These are phyloP conservation scores for Falco peregrinus DNA, from an alignment of 2,797 vertebrate genomes.

Conservation along the genomic window DNA sequence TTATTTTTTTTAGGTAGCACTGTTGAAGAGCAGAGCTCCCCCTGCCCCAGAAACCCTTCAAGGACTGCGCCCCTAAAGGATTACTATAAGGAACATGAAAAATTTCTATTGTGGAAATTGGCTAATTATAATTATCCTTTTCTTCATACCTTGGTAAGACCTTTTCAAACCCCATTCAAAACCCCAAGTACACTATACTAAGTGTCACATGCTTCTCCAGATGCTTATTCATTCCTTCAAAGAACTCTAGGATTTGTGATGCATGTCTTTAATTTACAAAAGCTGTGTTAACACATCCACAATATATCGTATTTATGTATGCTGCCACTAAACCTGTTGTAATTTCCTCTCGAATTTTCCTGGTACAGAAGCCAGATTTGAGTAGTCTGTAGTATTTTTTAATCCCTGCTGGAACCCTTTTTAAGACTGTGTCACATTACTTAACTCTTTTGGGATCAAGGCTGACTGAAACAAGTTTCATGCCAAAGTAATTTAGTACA, in stretches of 20 bases:
- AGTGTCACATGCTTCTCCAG: not conserved
- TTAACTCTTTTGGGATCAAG: not conserved
- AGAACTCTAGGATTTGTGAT: not conserved
- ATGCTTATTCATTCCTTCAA: not conserved
- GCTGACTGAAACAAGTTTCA: not conserved
- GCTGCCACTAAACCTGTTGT: not conserved
- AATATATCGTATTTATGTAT: not conserved
- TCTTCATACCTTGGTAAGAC: not conserved
- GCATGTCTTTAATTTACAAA: not conserved
- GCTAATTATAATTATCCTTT: not conserved
- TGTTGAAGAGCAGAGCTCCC: not conserved
- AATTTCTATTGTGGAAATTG: not conserved
- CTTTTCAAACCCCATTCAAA: conserved; percentile 5
- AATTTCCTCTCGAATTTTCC: not conserved
- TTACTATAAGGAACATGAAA: not conserved
- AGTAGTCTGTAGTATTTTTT: not conserved
- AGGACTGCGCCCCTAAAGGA: not conserved
- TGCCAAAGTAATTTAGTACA: not conserved
- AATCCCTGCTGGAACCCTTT: not conserved
- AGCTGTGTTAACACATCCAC: not conserved
- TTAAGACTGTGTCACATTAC: not conserved
- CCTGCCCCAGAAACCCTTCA: not conserved
- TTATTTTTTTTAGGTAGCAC: not conserved
- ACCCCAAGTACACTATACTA: not conserved
- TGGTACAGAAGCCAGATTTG: not conserved